Base-by-base conservation (phyloP, 2,888 invertebrate species). In the Luperina nickerlii region DNA sequence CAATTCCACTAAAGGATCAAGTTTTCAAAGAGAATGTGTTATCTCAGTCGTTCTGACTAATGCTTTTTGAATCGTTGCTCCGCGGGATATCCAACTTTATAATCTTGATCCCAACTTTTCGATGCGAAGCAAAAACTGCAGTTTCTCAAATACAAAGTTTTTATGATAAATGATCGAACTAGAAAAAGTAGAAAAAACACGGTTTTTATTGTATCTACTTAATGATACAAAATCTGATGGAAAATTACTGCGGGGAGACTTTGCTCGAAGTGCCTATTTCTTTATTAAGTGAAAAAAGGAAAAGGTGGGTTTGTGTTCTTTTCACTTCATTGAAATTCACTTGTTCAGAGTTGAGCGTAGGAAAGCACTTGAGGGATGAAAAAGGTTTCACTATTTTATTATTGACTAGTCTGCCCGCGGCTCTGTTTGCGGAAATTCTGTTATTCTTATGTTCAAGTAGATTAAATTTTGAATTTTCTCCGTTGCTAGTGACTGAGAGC, bases 41-140 rank as follows among this genome's bases (percentile, higher is more conserved):
- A 94, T 94, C 94, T 92, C 87, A 85, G 90, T 91, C 91, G 91
- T 92, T 92, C 89, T 87, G 86, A 90, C 92, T 92, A 93, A 93
- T 93, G 91, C 91, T 90, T 92, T 92, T 90, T 87, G 92, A 92
- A 92, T 94, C 90, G 88, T 90, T 86, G 88, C 89, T 90, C 86
- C 82, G 82, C 89, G 88, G 92, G 90, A 93, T 92, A 91, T 80
- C 90, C 85, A 94, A 95, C 93, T 94, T 94, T 92, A 92, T 93
- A 93, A 95, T 95, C 94, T 94, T 90, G 92, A 94, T 95, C 88
- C 89, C 79, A 95, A 94, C 91, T 95, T 95, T 92, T 86, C 88
- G 86, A 89, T 90, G 87, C 89, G 88, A 90, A 91, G 88, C 90
- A 88, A 88, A 93, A 93, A 93, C 92, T 93, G 91, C 91, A 92